These are phyloP conservation scores for Trinorchestia longiramus DNA, from an alignment of 1,140 invertebrate species.

Conservation along the genomic window DNA sequence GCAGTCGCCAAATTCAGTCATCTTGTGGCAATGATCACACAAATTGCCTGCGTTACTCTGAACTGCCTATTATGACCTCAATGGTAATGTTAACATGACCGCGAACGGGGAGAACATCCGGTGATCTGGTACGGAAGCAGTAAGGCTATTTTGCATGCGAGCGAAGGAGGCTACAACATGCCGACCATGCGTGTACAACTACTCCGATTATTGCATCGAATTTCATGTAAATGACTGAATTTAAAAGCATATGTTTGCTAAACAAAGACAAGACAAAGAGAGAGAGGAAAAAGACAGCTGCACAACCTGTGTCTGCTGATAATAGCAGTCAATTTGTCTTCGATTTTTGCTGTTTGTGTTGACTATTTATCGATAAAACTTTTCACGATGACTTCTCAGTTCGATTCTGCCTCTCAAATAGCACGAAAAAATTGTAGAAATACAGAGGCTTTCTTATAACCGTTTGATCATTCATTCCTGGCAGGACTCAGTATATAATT, in stretches of 20 bases:
- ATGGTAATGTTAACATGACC: slow-evolving; percentile 28
- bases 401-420: neutral
- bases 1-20: slow-evolving; percentile 15
- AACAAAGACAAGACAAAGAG: neutral
- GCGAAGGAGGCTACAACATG: neutral
- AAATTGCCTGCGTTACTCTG: neutral
- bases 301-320: neutral
- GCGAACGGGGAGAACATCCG: slow-evolving; percentile 14
- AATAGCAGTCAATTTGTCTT: neutral
- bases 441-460: neutral
- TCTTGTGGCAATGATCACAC: neutral
- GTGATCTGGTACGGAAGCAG: neutral
- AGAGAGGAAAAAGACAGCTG: neutral
- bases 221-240: neutral
- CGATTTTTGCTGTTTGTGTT: neutral
- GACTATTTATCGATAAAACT: neutral
- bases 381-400: neutral
- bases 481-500: neutral
- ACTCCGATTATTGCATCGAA: neutral
- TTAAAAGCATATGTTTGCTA: neutral
- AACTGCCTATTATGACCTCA: neutral
- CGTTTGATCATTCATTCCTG: neutral
- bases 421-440: neutral
- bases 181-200: neutral
- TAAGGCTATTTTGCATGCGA: neutral